Conservation (phyloP, 2,113 vertebrate genomes). For the Strix uralensis region DNA sequence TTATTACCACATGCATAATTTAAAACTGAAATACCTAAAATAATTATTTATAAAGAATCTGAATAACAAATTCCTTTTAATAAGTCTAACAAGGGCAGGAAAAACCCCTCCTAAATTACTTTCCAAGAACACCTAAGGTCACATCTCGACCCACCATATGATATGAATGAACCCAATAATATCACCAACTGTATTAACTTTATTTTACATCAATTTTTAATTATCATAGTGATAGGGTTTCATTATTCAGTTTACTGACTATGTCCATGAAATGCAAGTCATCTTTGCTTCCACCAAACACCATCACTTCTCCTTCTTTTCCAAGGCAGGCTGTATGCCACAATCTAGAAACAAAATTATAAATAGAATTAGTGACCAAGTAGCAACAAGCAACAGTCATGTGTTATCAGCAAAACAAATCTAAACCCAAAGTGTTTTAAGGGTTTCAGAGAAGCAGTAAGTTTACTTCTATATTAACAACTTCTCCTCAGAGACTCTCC, state of each 20-base stretch:
- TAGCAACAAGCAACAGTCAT: not conserved
- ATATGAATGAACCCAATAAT: not conserved
- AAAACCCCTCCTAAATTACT: not conserved
- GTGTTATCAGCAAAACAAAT: not conserved
- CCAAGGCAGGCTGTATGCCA: constrained; percentile 92
- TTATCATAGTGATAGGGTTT: not conserved
- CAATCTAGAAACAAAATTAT: constrained; percentile 70
- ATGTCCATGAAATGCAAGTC: constrained; percentile 90
- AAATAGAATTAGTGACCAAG: not conserved
- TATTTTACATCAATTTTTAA: not conserved
- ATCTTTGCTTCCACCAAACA: constrained; percentile 95
- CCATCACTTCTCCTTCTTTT: constrained; percentile 90
- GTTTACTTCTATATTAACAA: not conserved
- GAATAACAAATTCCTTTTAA: not conserved
- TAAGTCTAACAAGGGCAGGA: not conserved
- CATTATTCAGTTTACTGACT: constrained; percentile 73
- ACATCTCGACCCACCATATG: not conserved
- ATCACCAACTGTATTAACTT: not conserved
- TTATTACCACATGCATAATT: not conserved
- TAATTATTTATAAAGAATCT: not conserved
- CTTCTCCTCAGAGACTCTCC: not conserved
- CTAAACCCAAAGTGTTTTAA: not conserved
- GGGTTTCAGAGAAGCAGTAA: not conserved
- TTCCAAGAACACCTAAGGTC: not conserved
- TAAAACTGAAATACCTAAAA: not conserved